Evolutionary conservation across 1,140 invertebrate genomes (phyloP).

Genomic region (Calycopis cecrops): DNA sequence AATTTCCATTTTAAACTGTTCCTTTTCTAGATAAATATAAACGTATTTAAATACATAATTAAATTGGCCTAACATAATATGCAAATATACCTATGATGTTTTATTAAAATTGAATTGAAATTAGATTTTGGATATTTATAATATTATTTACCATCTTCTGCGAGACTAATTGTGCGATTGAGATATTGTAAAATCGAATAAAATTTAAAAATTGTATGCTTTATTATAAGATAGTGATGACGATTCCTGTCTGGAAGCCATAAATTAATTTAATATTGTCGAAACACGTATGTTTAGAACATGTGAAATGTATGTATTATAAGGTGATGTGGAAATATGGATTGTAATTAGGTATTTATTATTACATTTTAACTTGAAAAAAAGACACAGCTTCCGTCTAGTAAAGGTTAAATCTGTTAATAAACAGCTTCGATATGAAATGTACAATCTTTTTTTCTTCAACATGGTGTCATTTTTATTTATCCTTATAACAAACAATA

Average conservation of each 20-base stretch:
- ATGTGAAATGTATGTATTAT: slow-evolving; percentile 1
- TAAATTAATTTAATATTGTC: background rate
- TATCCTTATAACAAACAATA: too few relatives aligned
- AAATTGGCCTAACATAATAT: slow-evolving; percentile 1
- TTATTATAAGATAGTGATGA: background rate
- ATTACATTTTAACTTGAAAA: background rate
- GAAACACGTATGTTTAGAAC: background rate
- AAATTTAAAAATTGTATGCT: background rate
- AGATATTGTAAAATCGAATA: background rate
- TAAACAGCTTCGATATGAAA: too few relatives aligned
- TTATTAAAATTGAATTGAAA: background rate
- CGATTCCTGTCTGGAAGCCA: background rate
- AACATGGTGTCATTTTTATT: too few relatives aligned
- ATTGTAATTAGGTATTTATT: slow-evolving; percentile 8
- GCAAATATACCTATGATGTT: background rate
- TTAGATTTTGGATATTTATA: background rate
- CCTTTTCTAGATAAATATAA: background rate
- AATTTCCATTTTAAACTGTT: background rate
- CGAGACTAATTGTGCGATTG: too few relatives aligned
- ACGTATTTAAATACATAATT: background rate
- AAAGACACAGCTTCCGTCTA: too few relatives aligned
- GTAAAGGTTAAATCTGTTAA: too few relatives aligned
- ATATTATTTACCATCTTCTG: too few relatives aligned
- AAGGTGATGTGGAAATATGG: background rate
- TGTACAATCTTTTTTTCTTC: too few relatives aligned